Base-by-base conservation (phyloP, 2,888 invertebrate species). In the Neoitamus cyanurus region DNA sequence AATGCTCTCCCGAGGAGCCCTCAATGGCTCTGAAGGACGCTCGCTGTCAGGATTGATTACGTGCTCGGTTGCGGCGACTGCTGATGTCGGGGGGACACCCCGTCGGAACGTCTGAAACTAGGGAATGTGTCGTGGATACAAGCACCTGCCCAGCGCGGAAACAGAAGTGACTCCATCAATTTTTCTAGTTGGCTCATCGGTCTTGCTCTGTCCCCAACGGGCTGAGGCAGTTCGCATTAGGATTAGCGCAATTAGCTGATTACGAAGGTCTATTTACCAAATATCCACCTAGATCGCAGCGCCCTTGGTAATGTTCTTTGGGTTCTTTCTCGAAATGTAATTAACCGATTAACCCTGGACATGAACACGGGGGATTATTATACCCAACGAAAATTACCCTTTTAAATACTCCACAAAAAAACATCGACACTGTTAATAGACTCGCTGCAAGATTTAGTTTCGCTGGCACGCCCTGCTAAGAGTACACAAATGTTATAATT, bases 31-130 rank as follows among this genome's bases (percentile, higher is more conserved):
- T 31, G 30, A 70, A 70, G 70, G 70, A 31, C 70, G 58, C 58
- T 58, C 58, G 9, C n/a, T 70, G 70, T 70, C 70, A 13, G 70
- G 34, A 70, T 70, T 70, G 70, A 70, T 70, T 70, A 70, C 70
- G 34, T 70, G 30, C 70, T 70, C 30, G 15, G n/a, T 9, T 70
- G 70, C 31, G 28, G 25, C 70, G 70, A 31, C 20, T 20, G n/a
- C 28, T 9, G 28, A 3, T n/a, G 30, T 11, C 20, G 7, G 34
- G 15, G 58, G 30, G 70, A 3, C 6, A n/a, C 34, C 20, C 3
- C 48, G 48, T 48, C 48, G 48, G 48, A 4, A 6, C 4, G 3
- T 3, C 3, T 15, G 25, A 20, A 25, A 20, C 58, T 58, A 58
- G 15, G 48, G 20, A 58, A 20, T 58, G 20, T 9, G 3, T 3